Evolutionary conservation across 2,113 vertebrate species (phyloP).

Genomic region (Columba janthina): DNA sequence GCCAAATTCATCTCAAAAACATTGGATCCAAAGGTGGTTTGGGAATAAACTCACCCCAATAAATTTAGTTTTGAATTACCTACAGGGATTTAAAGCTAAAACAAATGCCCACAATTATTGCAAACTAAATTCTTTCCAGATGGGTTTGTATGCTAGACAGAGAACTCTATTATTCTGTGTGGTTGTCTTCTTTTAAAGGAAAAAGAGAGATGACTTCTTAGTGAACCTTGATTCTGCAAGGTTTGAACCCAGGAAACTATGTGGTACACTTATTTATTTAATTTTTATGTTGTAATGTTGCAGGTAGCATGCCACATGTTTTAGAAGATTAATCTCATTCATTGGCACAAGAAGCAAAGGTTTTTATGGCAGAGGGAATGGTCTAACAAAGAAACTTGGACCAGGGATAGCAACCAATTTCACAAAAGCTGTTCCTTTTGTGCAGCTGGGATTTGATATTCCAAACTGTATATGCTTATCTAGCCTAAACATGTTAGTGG

Average conservation of each 20-base stretch:
- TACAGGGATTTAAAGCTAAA: slow-evolving; percentile 62
- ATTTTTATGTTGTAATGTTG: background rate
- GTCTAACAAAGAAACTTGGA: background rate
- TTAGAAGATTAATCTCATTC: background rate
- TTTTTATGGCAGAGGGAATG: background rate
- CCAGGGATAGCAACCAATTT: background rate
- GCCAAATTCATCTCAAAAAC: slow-evolving; percentile 18
- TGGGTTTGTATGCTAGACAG: slow-evolving; percentile 47
- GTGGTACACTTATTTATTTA: slow-evolving; percentile 6
- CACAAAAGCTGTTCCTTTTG: background rate
- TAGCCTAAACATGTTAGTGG: background rate
- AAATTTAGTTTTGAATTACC: slow-evolving; percentile 60
- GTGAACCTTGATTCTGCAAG: slow-evolving; percentile 47
- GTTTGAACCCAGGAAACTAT: background rate
- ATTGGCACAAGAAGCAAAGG: background rate
- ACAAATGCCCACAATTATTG: slow-evolving; percentile 58
- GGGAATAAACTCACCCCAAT: slow-evolving; percentile 55
- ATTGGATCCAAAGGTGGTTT: background rate
- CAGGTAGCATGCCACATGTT: background rate
- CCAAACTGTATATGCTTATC: background rate
- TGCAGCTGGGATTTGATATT: background rate
- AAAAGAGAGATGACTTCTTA: slow-evolving; percentile 46
- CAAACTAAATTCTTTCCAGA: slow-evolving; percentile 67
- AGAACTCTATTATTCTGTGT: slow-evolving; percentile 54
- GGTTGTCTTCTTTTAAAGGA: slow-evolving; percentile 36